Evolutionary conservation across 2,113 vertebrate genomes (phyloP).

Genomic region (Spea bombifrons): DNA sequence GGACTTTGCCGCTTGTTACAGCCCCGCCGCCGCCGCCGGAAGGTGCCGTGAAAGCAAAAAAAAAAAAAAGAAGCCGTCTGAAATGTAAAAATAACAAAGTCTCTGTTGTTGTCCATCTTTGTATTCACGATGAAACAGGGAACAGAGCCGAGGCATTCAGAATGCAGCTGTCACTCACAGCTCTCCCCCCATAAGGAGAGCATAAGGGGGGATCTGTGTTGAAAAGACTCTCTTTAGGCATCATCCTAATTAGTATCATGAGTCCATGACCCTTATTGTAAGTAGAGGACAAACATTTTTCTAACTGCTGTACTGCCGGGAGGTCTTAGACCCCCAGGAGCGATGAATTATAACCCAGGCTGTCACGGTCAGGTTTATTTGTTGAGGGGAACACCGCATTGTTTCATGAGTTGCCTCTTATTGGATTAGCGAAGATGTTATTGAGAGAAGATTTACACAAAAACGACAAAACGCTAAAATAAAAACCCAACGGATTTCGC

Average conservation of each 20-base stretch:
- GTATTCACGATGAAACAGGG: neutral
- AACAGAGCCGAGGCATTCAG: neutral
- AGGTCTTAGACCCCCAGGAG: slow-evolving; percentile 41
- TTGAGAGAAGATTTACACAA: slow-evolving; percentile 38
- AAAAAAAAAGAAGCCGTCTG: neutral
- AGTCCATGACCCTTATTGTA: slow-evolving; percentile 46
- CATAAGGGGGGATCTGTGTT: slow-evolving; percentile 41
- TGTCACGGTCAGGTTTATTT: slow-evolving; percentile 40
- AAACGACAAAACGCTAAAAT: neutral
- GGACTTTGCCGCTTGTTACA: too few relatives aligned
- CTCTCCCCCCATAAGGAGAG: slow-evolving; percentile 1
- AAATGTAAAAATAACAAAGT: neutral
- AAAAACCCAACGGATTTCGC: too few relatives aligned
- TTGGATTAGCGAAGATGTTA: slow-evolving; percentile 31
- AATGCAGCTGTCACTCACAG: slow-evolving; percentile 31
- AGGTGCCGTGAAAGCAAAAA: neutral
- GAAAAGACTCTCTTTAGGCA: slow-evolving; percentile 46
- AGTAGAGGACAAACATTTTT: slow-evolving; percentile 47
- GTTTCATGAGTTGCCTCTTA: slow-evolving; percentile 41
- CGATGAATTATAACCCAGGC: slow-evolving; percentile 15
- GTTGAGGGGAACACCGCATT: slow-evolving; percentile 16
- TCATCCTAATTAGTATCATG: slow-evolving; percentile 36
- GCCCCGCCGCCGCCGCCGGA: neutral
- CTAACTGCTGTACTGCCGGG: slow-evolving; percentile 43
- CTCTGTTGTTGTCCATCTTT: neutral